phyloP scores from a whole-genome alignment of 2,797 vertebrate genomes.

The Poecile montanus region DNA sequence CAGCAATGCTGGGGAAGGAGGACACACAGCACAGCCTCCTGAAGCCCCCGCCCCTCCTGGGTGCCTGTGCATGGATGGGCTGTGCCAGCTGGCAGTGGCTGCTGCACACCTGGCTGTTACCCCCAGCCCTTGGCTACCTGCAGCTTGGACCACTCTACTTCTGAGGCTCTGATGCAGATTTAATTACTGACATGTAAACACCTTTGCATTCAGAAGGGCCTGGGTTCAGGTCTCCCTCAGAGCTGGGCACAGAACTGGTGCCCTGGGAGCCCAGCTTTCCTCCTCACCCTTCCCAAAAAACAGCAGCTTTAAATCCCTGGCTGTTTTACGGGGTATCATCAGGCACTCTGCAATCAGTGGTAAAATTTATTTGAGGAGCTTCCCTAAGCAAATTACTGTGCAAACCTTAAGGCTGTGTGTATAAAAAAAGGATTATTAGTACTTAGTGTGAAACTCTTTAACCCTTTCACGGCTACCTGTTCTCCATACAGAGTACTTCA shows the following conservation, averaged over 20 bases:
- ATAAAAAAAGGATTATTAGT: neutral
- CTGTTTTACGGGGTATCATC: neutral
- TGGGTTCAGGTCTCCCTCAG: accelerated
- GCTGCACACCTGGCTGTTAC: neutral
- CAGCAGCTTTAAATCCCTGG: neutral
- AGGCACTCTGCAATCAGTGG: neutral
- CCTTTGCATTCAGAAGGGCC: accelerated
- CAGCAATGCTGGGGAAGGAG: neutral
- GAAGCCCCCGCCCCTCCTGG: neutral
- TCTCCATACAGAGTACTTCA: neutral
- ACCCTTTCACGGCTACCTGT: neutral
- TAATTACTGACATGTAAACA: neutral
- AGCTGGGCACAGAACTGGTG: neutral
- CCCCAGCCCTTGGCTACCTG: neutral
- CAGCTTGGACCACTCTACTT: neutral
- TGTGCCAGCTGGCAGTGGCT: neutral
- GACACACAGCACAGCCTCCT: neutral
- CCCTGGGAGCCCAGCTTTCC: neutral
- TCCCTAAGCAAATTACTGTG: neutral
- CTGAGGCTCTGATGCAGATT: neutral
- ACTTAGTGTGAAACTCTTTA: neutral
- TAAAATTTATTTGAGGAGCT: neutral
- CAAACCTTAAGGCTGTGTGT: neutral
- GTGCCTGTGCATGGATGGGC: neutral
- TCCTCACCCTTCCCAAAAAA: neutral